These are phyloP conservation scores for Pinctada fucata DNA, from an alignment of 2,888 invertebrate genomes.

Conservation along the genomic window DNA sequence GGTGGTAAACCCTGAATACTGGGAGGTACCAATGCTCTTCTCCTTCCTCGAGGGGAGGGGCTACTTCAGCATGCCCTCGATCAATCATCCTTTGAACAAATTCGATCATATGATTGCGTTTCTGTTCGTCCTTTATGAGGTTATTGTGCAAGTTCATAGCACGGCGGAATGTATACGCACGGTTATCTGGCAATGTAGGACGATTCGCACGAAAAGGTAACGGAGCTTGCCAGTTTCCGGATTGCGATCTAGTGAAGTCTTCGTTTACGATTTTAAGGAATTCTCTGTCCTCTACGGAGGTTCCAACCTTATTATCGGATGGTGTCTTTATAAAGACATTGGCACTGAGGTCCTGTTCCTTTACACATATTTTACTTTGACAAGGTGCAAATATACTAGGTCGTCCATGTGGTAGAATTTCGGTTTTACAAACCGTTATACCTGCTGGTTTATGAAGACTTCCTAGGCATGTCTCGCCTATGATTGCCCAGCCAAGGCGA, in stretches of 20 bases:
- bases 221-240: conserved; percentile 29
- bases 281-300: conserved; percentile 30
- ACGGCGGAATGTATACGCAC: conserved; percentile 21
- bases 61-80: conserved; percentile 37
- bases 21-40: conserved; percentile 42
- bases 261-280: conserved; percentile 30
- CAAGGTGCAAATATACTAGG: conserved; percentile 1
- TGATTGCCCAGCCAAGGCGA: conserved; percentile 31
- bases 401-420: background rate
- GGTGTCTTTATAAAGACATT: conserved; percentile 21
- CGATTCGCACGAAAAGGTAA: conserved; percentile 26
- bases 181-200: conserved; percentile 28
- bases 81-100: conserved; percentile 36
- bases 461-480: conserved; percentile 34
- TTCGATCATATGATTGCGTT: conserved; percentile 28
- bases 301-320: conserved; percentile 19
- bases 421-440: background rate
- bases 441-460: conserved; percentile 10
- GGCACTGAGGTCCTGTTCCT: background rate
- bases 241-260: background rate
- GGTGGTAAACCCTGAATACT: conserved; percentile 11
- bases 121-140: conserved; percentile 25
- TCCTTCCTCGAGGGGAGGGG: conserved; percentile 19
- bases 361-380: background rate
- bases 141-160: conserved; percentile 23